Evolutionary conservation across 2,888 invertebrate species (phyloP).

Genomic region (Trissoscelio sp.): DNA sequence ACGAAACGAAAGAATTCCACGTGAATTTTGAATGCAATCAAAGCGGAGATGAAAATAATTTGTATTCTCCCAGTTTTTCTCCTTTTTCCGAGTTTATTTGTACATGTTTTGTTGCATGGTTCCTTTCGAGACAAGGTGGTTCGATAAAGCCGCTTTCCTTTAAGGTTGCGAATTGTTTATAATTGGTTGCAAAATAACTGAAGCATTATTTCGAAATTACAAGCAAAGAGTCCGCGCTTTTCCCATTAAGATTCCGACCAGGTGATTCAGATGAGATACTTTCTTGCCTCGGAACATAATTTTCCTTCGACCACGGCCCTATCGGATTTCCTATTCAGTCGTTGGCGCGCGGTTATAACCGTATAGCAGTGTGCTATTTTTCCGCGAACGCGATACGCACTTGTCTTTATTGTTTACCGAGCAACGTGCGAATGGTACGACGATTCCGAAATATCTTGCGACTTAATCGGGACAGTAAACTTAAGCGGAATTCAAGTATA

Average conservation of each 20-base stretch:
- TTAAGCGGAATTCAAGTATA: constrained; percentile 47
- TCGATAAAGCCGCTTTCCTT: constrained; percentile 1
- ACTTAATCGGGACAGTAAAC: constrained; percentile 53
- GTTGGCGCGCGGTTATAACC: constrained; percentile 2
- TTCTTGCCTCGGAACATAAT: constrained; percentile 40
- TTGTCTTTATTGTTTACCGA: constrained; percentile 44
- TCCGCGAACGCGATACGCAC: constrained; percentile 30
- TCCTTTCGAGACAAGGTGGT: background rate
- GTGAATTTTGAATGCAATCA: constrained; percentile 18
- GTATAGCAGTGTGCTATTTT: constrained; percentile 20
- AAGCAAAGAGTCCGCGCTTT: constrained; percentile 11
- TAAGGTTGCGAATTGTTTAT: constrained; percentile 16
- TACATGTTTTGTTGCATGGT: background rate
- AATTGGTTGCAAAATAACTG: constrained; percentile 33
- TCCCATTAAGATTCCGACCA: constrained; percentile 47
- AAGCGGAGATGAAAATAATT: background rate
- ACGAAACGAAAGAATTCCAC: constrained; percentile 1
- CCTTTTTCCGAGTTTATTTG: background rate
- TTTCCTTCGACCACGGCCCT: constrained; percentile 36
- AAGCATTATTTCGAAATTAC: constrained; percentile 33
- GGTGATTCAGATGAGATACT: constrained; percentile 46
- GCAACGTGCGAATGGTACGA: constrained; percentile 15
- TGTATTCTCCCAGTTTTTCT: background rate
- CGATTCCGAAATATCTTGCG: constrained; percentile 39
- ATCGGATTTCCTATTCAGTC: constrained; percentile 51